These are phyloP conservation scores for Eupsilia transversa DNA, from an alignment of 2,888 invertebrate genomes.

Conservation along the genomic window DNA sequence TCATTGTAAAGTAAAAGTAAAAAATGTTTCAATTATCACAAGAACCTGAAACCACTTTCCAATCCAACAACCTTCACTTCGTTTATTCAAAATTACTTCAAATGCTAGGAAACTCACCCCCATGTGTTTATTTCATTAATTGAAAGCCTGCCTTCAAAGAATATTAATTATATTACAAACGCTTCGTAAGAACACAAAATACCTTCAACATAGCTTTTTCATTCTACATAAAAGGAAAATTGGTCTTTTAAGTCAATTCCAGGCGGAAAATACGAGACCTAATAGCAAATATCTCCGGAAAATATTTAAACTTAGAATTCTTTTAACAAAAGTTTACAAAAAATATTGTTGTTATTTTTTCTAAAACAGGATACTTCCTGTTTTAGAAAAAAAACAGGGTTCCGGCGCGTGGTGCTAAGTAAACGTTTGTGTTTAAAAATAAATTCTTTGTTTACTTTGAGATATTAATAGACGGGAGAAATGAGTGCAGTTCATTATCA, in stretches of 20 bases:
- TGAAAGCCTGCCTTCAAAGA: slow-evolving; percentile 46
- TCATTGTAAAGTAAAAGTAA: no score
- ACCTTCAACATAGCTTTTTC: slow-evolving; percentile 4
- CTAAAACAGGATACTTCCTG: slow-evolving; percentile 50
- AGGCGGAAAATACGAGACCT: slow-evolving; percentile 31
- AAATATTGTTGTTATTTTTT: slow-evolving; percentile 40
- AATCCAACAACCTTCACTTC: background rate
- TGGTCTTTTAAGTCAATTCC: slow-evolving; percentile 18
- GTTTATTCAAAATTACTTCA: slow-evolving; percentile 13
- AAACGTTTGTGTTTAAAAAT: slow-evolving; percentile 51
- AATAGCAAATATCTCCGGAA: slow-evolving; percentile 22
- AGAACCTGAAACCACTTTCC: background rate
- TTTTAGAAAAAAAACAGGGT: no score
- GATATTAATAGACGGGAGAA: slow-evolving; percentile 54
- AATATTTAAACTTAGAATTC: slow-evolving; percentile 33
- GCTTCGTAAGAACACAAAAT: slow-evolving; percentile 21
- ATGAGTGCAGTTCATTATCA: slow-evolving; percentile 48
- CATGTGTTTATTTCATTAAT: slow-evolving; percentile 39
- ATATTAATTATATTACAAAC: slow-evolving; percentile 56
- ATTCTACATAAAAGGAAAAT: slow-evolving; percentile 29
- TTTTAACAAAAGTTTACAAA: slow-evolving; percentile 37
- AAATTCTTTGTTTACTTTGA: slow-evolving; percentile 34
- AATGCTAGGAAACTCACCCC: background rate
- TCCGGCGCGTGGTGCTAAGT: slow-evolving; percentile 26
- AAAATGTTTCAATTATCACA: background rate